A percentile compares a stretch with the other conserved stretches of the same genome.
These are phyloP conservation scores for Hipposideros larvatus DNA, from an alignment of 2,797 vertebrate species.

Conservation along the genomic window DNA sequence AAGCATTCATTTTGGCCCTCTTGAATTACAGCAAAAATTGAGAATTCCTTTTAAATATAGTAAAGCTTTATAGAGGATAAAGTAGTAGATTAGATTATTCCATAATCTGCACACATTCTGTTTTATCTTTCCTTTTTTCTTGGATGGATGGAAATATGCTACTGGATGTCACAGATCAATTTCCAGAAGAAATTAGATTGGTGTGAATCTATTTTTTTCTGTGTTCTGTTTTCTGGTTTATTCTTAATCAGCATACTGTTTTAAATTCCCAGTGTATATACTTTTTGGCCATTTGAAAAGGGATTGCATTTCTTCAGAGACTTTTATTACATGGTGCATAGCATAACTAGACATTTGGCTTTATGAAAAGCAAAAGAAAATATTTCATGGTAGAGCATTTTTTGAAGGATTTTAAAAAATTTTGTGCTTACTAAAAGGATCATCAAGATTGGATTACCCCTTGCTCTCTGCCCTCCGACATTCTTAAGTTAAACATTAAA, in stretches of 20 bases:
- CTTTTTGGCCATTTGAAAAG: constrained; percentile 24
- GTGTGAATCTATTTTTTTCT: neutral
- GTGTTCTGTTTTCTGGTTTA: constrained; percentile 43
- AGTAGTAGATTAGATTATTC: constrained; percentile 46
- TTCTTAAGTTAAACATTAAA: neutral
- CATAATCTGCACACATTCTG: constrained; percentile 19
- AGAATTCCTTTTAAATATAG: constrained; percentile 57
- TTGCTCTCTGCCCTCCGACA: constrained; percentile 31
- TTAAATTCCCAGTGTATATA: constrained; percentile 31
- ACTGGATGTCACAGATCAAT: neutral
- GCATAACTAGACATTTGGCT: constrained; percentile 30
- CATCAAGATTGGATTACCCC: constrained; percentile 19
- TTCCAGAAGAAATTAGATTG: constrained; percentile 50
- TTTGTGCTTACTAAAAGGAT: constrained; percentile 45
- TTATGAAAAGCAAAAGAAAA: constrained; percentile 41
- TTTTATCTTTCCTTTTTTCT: constrained; percentile 15
- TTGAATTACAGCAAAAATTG: constrained; percentile 47
- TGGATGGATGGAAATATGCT: constrained; percentile 38
- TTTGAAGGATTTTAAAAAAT: neutral
- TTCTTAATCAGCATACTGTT: constrained; percentile 17
- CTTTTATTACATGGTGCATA: neutral
- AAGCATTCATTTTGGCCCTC: neutral
- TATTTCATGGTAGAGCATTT: constrained; percentile 46
- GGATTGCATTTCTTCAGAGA: constrained; percentile 30
- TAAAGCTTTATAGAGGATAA: constrained; percentile 30